These are phyloP conservation scores for Notothenia rossii DNA, from an alignment of 2,113 vertebrate species.

Conservation along the genomic window DNA sequence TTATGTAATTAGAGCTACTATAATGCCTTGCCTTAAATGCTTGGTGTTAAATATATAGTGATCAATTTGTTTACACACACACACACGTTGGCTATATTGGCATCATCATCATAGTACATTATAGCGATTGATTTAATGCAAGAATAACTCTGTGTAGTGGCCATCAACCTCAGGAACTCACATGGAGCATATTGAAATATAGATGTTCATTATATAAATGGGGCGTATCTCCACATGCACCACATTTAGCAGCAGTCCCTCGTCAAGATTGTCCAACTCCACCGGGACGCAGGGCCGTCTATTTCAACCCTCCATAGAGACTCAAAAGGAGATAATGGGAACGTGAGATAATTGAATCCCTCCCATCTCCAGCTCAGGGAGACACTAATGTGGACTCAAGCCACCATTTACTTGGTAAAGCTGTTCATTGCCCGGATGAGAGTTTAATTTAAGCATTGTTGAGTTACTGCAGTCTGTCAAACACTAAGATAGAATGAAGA, in stretches of 20 bases:
- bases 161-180: neutral
- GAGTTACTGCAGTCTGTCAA: neutral
- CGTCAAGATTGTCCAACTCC: slow-evolving; percentile 43
- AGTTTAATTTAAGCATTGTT: slow-evolving; percentile 14
- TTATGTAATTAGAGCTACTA: neutral
- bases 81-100: too few relatives aligned
- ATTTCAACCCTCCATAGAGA: slow-evolving; percentile 77
- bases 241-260: slow-evolving; percentile 27
- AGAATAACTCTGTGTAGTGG: neutral
- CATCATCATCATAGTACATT: too few relatives aligned
- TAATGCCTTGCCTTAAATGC: neutral
- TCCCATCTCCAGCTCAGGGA: slow-evolving; percentile 64
- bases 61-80: too few relatives aligned
- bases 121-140: neutral
- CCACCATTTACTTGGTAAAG: slow-evolving; percentile 52
- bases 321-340: slow-evolving; percentile 72
- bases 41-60: neutral
- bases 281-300: slow-evolving; percentile 60
- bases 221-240: neutral
- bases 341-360: slow-evolving; percentile 74
- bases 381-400: slow-evolving; percentile 56
- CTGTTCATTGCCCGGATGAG: slow-evolving; percentile 26
- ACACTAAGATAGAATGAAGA: neutral
- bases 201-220: neutral
- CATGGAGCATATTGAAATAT: too few relatives aligned